phyloP scores from a whole-genome alignment of 1,140 invertebrate genomes.

The Drosophila suzukii region DNA sequence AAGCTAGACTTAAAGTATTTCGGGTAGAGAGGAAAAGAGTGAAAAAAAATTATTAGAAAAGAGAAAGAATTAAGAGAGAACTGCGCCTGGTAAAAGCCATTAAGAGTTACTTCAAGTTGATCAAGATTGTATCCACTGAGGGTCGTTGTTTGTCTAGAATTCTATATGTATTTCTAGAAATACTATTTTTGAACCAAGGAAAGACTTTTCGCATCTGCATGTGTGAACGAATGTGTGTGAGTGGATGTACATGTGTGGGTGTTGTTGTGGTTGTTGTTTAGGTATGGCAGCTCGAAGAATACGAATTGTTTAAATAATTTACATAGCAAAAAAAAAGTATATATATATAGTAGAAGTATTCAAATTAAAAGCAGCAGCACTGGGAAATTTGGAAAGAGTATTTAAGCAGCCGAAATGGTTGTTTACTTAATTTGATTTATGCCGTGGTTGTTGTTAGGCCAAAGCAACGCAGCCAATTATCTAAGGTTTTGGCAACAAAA shows the following conservation, averaged over 20 bases:
- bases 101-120: constrained; percentile 9
- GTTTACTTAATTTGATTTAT: constrained; percentile 13
- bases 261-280: constrained; percentile 31
- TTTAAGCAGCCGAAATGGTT: constrained; percentile 46
- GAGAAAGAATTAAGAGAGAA: constrained; percentile 26
- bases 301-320: constrained; percentile 58
- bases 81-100: constrained; percentile 55
- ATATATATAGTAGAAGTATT: constrained; percentile 2
- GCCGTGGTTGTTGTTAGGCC: constrained; percentile 21
- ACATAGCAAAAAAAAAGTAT: constrained; percentile 28
- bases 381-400: constrained; percentile 24
- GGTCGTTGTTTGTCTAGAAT: constrained; percentile 34
- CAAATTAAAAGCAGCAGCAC: constrained; percentile 51
- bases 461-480: constrained; percentile 79
- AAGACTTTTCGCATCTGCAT: constrained; percentile 60
- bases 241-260: constrained; percentile 34
- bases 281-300: constrained; percentile 78
- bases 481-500: constrained; percentile 53
- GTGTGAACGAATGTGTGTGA: constrained; percentile 35
- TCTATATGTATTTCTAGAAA: constrained; percentile 3
- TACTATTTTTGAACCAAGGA: constrained; percentile 60
- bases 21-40: constrained; percentile 15
- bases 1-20: constrained; percentile 72
- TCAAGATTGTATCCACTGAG: constrained; percentile 24
- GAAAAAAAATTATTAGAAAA: constrained; percentile 11